Conservation (phyloP, 2,797 vertebrate species). For the Molossus alvarezi region DNA sequence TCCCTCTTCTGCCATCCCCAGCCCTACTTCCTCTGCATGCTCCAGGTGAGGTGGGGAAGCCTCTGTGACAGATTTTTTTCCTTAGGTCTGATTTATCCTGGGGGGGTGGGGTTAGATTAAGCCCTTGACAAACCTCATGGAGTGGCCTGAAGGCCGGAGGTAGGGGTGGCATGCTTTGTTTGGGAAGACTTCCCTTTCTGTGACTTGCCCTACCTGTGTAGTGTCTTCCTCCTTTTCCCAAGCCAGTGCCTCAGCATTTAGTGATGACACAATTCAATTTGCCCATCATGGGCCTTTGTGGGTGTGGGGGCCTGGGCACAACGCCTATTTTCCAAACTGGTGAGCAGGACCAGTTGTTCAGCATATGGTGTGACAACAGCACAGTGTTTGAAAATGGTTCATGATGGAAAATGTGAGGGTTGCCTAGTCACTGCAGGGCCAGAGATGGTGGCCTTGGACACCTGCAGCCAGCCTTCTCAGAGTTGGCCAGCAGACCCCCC, state of each 20-base stretch:
- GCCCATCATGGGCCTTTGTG: not conserved
- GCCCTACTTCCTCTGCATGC: not conserved
- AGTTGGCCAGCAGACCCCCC: not conserved
- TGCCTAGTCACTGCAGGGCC: not conserved
- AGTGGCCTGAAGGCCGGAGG: not conserved
- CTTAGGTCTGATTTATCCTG: conserved; percentile 26
- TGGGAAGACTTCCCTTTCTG: conserved; percentile 10
- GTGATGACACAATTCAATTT: not conserved
- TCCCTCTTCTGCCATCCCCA: not conserved
- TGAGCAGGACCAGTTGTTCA: conserved; percentile 51
- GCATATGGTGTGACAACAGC: conserved; percentile 50
- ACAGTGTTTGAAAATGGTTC: conserved; percentile 59
- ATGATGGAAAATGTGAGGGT: conserved; percentile 71
- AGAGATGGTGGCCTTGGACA: conserved; percentile 31
- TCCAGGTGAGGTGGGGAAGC: not conserved
- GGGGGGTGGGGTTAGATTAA: not conserved
- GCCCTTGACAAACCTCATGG: not conserved
- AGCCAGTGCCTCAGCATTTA: not conserved
- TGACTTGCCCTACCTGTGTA: not conserved
- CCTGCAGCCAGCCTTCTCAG: conserved; percentile 29
- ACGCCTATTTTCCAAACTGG: conserved; percentile 62
- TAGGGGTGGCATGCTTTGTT: not conserved
- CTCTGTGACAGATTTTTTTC: not conserved
- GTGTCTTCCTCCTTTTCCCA: not conserved
- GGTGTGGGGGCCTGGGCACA: conserved; percentile 56